Conservation (phyloP, 2,113 vertebrate species). For the Urocitellus parryii region DNA sequence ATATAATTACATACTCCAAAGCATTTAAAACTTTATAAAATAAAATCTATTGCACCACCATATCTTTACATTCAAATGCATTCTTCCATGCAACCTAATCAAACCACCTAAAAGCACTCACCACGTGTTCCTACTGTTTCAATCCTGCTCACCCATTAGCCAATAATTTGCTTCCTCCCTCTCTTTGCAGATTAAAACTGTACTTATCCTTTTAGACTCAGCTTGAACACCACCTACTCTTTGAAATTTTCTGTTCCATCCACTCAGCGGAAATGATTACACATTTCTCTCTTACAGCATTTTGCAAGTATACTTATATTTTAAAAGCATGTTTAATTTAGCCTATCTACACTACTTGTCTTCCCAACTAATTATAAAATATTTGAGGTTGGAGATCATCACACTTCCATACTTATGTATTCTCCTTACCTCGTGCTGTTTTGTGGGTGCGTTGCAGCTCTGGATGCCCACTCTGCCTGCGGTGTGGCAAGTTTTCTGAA, state of each 20-base stretch:
- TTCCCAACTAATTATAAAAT: neutral
- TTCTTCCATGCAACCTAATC: neutral
- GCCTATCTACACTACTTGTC: neutral
- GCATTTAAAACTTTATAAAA: neutral
- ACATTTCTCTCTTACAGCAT: neutral
- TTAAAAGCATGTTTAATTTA: conserved; percentile 14
- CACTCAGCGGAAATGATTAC: neutral
- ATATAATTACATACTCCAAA: neutral
- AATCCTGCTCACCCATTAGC: neutral
- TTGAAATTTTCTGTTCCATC: neutral
- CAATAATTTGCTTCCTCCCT: neutral
- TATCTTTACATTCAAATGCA: neutral
- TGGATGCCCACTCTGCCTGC: neutral
- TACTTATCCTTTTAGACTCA: neutral
- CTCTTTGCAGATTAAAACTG: conserved; percentile 3
- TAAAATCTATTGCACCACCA: neutral
- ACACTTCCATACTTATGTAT: neutral
- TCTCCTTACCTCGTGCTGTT: neutral
- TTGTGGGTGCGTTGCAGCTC: neutral
- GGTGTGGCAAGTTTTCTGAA: neutral
- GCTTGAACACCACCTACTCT: neutral
- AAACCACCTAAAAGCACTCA: neutral
- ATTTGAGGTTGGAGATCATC: neutral
- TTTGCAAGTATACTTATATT: neutral
- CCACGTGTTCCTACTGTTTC: neutral